Percentiles rank a stretch among this genome's conserved stretches.
Evolutionary conservation across 2,113 vertebrate species (phyloP).

Genomic region (Aspidoscelis tigris): DNA sequence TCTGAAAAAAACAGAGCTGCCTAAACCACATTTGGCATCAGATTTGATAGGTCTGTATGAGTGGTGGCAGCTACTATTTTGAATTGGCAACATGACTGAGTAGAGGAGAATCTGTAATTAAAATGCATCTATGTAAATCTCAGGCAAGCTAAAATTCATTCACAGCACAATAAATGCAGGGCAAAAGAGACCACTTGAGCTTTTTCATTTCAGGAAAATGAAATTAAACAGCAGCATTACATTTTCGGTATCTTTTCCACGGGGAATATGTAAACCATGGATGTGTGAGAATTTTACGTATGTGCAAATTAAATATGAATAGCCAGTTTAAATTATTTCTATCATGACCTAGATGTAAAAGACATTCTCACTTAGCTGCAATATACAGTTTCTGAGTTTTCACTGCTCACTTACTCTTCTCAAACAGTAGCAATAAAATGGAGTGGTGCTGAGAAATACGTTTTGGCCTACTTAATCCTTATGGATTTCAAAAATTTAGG

Average conservation of each 20-base stretch:
- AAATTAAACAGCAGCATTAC: constrained; percentile 14
- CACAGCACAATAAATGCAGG: constrained; percentile 1
- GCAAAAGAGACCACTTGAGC: constrained; percentile 7
- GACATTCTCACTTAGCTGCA: constrained; percentile 5
- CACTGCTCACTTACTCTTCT: not conserved
- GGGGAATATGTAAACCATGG: constrained; percentile 9
- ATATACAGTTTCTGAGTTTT: not conserved
- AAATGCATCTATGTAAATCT: constrained; percentile 13
- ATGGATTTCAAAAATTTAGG: not conserved
- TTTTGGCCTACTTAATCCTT: not conserved
- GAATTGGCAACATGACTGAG: not conserved
- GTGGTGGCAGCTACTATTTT: not conserved
- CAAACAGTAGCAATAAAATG: not conserved
- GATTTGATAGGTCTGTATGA: too few relatives aligned
- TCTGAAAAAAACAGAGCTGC: too few relatives aligned
- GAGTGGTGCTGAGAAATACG: too few relatives aligned
- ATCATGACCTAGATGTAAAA: constrained; percentile 23
- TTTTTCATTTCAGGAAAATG: constrained; percentile 13
- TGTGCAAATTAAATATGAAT: constrained; percentile 38
- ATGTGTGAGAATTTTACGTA: constrained; percentile 36
- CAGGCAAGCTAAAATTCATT: not conserved
- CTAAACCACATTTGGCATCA: too few relatives aligned
- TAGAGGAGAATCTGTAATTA: not conserved
- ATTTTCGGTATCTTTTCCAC: not conserved
- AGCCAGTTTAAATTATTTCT: constrained; percentile 39